Evolutionary conservation across 2,797 vertebrate species (phyloP).

Genomic region (Gallirallus australis): DNA sequence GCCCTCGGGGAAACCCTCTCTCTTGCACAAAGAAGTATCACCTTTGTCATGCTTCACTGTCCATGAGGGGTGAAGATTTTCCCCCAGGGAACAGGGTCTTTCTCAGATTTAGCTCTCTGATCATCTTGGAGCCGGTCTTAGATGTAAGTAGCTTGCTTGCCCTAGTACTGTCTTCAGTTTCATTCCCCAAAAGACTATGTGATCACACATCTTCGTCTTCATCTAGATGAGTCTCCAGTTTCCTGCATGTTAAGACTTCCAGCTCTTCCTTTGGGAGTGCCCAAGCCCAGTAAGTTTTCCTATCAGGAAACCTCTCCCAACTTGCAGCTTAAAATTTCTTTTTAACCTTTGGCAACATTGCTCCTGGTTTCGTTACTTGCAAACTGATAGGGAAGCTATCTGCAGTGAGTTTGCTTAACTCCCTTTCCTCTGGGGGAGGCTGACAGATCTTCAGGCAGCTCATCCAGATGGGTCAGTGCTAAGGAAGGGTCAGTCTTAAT

Average conservation of each 20-base stretch:
- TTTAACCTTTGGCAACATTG: slow-evolving; percentile 13
- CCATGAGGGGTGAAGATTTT: neutral
- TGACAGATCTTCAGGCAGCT: neutral
- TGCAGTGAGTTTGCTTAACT: neutral
- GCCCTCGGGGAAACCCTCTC: fast-evolving
- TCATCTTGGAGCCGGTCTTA: neutral
- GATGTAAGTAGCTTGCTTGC: neutral
- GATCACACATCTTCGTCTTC: slow-evolving; percentile 6
- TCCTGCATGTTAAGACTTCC: neutral
- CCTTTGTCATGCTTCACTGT: neutral
- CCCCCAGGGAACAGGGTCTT: neutral
- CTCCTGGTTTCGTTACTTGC: neutral
- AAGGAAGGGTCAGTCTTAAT: neutral
- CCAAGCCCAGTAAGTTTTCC: slow-evolving; percentile 34
- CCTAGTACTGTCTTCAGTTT: neutral
- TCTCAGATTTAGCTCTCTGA: neutral
- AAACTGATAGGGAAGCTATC: slow-evolving; percentile 25
- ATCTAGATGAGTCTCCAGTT: slow-evolving; percentile 9
- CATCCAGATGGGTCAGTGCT: neutral
- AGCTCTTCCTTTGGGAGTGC: slow-evolving; percentile 53
- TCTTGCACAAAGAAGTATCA: neutral
- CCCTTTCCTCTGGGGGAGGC: slow-evolving; percentile 18
- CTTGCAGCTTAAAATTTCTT: slow-evolving; percentile 11
- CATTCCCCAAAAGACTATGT: neutral
- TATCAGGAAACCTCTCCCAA: slow-evolving; percentile 68